phyloP scores from a whole-genome alignment of 2,888 invertebrate species.

The Tipula vernalis region DNA sequence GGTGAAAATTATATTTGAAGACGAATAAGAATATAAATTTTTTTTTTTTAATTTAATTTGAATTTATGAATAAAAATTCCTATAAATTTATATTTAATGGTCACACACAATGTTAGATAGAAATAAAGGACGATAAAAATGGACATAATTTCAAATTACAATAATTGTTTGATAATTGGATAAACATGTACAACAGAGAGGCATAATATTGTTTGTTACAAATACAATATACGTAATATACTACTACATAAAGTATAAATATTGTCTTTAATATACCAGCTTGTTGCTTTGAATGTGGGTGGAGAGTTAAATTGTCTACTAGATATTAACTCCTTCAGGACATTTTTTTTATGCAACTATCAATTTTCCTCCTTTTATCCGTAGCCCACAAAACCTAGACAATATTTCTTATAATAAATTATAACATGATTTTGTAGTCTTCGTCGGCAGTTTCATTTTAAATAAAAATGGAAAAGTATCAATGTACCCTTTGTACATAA shows the following conservation, averaged over 20 bases:
- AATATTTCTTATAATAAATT: neutral
- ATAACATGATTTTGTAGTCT: neutral
- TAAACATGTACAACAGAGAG: neutral
- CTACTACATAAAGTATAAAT: too few species aligned
- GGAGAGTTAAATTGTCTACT: neutral
- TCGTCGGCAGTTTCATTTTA: neutral
- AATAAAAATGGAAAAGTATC: neutral
- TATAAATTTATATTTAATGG: slow-evolving; percentile 4
- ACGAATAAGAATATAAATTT: neutral
- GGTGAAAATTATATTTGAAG: neutral
- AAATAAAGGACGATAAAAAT: neutral
- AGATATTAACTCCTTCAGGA: neutral
- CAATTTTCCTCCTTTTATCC: neutral
- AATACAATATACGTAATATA: too few species aligned
- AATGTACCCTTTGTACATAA: neutral
- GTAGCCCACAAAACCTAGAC: neutral
- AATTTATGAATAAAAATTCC: neutral
- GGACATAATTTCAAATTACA: neutral
- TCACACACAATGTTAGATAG: neutral
- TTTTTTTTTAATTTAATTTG: neutral
- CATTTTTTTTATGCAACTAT: neutral
- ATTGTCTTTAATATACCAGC: neutral
- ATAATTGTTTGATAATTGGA: neutral
- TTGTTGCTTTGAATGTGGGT: neutral
- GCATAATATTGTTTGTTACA: neutral